Evolutionary conservation across 2,797 vertebrate genomes (phyloP), one percentile per base, ranked within the genome.

Genomic region (Characodon lateralis): DNA sequence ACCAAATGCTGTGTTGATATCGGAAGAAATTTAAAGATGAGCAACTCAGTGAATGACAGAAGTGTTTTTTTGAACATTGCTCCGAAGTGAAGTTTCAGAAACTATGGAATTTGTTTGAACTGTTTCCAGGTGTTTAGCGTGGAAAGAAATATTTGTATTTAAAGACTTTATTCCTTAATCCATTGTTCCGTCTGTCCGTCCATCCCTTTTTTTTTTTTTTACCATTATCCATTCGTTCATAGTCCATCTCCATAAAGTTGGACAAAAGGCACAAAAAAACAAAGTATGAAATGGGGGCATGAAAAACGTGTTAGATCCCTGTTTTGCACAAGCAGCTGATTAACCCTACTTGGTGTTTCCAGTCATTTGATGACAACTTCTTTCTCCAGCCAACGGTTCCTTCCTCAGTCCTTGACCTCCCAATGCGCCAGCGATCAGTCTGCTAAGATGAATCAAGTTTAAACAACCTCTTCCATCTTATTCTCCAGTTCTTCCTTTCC

Each of bases 361-460:
- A 79, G 82, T 83, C 78, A 73, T 61, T 78, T 77, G 35, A 78
- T 71, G 79, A 65, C 78, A 73, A 79, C 63, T 43, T 86, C 66
- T 31, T 41, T 66, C 63, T 66, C 63, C 63, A 24, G 18, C 35
- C 35, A 10, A 41, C 35, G 35, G 35, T 59, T 53, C 75, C 80
- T 39, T 72, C 75, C 74, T 24, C 68, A 77, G 79, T 85, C 76
- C 79, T 87, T 35, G 13, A 76, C 75, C 88, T 80, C 85, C 80
- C 41, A 39, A 84, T 71, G 79, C 72, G 75, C 12, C 5, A 0
- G 50, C 56, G 24, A 74, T 83, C 78, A 1, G 58, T 71, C 41
- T 41, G 7, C 31, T 69, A 72, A 75, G 66, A 78, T 14, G 70
- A 71, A 73, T 79, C 51, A 74, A 13, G 12, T 84, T 80, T 83